Conservation (phyloP, 35 echinoderm and acorn worm genomes). For the Eucidaris tribuloides region DNA sequence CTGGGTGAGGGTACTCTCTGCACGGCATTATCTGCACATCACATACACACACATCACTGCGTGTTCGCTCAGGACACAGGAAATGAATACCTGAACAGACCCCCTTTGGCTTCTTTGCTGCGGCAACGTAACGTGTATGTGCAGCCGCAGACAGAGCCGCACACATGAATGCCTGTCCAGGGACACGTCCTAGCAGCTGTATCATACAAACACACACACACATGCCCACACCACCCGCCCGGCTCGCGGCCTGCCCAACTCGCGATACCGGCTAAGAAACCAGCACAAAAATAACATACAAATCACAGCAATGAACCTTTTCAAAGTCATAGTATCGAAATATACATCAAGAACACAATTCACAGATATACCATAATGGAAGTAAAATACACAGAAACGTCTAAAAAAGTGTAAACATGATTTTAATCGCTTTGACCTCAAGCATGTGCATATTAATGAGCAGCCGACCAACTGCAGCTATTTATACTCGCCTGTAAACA, state of each 20-base stretch:
- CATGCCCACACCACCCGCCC: background rate
- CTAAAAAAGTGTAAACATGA: background rate
- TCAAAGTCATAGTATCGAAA: background rate
- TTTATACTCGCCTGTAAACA: constrained; percentile 97
- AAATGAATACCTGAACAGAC: constrained; percentile 31
- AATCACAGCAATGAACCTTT: background rate
- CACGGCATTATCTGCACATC: no score
- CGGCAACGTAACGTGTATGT: background rate
- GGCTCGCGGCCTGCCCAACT: background rate
- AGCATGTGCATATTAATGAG: constrained; percentile 15
- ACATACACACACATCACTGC: no score
- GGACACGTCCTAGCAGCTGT: background rate
- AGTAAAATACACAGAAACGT: background rate
- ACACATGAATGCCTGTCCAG: background rate
- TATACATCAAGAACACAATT: background rate
- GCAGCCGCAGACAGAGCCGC: background rate
- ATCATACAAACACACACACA: background rate
- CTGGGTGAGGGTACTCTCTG: no score
- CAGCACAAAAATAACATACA: background rate
- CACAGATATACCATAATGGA: background rate
- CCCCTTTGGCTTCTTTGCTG: constrained; percentile 14
- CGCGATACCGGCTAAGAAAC: background rate
- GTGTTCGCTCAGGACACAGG: no score
- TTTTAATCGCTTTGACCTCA: constrained; percentile 18
- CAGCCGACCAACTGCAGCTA: constrained; percentile 24